Evolutionary conservation across 1,140 invertebrate genomes (phyloP).

Genomic region (Mya arenaria): DNA sequence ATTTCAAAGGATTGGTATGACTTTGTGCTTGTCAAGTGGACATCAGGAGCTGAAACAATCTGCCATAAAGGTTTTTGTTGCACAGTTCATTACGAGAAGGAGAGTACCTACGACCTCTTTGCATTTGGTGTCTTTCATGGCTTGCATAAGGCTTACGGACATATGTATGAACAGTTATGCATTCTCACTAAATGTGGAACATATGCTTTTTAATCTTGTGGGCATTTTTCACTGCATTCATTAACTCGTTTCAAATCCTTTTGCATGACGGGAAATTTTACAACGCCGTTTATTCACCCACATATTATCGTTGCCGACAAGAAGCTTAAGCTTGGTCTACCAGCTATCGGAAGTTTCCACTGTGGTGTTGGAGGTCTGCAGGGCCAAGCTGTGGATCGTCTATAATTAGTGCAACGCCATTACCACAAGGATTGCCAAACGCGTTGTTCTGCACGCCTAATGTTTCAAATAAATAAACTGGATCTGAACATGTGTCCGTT

Average conservation of each 20-base stretch:
- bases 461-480: too few species aligned
- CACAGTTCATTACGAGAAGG: constrained; percentile 57
- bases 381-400: neutral
- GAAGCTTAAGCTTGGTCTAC: constrained; percentile 18
- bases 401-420: neutral
- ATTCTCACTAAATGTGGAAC: constrained; percentile 67
- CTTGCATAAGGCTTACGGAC: constrained; percentile 62
- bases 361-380: neutral
- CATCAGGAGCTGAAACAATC: constrained; percentile 41
- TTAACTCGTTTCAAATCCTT: constrained; percentile 60
- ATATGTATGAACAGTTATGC: constrained; percentile 72
- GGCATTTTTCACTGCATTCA: constrained; percentile 40
- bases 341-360: constrained; percentile 14
- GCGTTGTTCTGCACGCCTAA: too few species aligned
- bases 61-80: constrained; percentile 68
- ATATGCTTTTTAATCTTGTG: constrained; percentile 54
- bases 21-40: constrained; percentile 57
- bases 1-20: constrained; percentile 61
- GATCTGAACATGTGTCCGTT: too few species aligned
- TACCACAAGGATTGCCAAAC: neutral
- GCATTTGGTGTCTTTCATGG: constrained; percentile 73
- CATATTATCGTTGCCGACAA: constrained; percentile 59
- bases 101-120: constrained; percentile 52
- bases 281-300: constrained; percentile 69
- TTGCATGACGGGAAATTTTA: constrained; percentile 57